Base-by-base conservation (phyloP, 2,113 vertebrate species). In the Fregata magnificens region DNA sequence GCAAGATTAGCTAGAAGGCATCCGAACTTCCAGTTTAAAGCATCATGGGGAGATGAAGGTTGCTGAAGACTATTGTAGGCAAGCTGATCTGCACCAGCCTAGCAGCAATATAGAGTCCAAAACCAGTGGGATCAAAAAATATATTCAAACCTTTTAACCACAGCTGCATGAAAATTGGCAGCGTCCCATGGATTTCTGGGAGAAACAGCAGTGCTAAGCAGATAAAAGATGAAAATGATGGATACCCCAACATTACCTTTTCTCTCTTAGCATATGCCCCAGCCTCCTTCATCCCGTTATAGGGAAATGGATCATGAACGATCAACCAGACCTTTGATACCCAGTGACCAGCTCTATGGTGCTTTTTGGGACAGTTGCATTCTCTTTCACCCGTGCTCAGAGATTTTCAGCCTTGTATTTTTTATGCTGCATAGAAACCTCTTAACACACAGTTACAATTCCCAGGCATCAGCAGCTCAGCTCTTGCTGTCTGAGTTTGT, bases 391-490 rank as follows among this genome's bases (percentile, higher is more conserved):
- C 78, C 45, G 81, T 67, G 55, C 88, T 83, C 52, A 70, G 45
- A 44, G 66, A 16, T 90, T 87, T 85, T 92, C 66, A 76, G 95
- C 52, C 69, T 95, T 15, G 2, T 91, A 79, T 90, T 94, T 90
- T 93, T 82, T 78, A 38, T 82, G 70, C 52, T 80, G 59, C 87
- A 62, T 45, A 94, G 96, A 91, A 86, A 93, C 79, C 56, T 53
- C 16, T 29, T 94, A 96, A 83, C 61, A 79, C 92, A 86, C 56
- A 91, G 91, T 86, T 88, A 91, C 82, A 96, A 90, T 93, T 95
- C 82, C 96, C 86, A 76, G 73, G 80, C 55, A 86, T 76, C 79
- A 87, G 95, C 82, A 90, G 79, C 26, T 59, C 71, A 94, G 66
- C 47, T 90, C 42, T 88, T 55, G 61, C 26, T 70, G 63, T 91